Evolutionary conservation across 2,888 invertebrate genomes (phyloP).

Genomic region (Tipula vernalis): DNA sequence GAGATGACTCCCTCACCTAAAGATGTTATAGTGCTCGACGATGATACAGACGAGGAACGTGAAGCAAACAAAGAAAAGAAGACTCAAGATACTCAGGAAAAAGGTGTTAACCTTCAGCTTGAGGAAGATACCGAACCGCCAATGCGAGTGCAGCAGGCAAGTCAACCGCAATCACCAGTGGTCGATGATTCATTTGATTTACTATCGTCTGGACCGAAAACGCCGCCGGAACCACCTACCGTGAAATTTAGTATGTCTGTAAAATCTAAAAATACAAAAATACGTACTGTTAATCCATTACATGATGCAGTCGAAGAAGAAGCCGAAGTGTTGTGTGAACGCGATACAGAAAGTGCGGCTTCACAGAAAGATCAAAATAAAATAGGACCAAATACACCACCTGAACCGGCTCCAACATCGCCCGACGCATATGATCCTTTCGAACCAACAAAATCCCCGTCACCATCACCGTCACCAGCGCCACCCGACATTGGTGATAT

Average conservation of each 20-base stretch:
- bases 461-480: constrained; percentile 32
- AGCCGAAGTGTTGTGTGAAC: constrained; percentile 19
- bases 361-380: constrained; percentile 27
- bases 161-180: constrained; percentile 13
- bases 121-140: neutral
- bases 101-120: neutral
- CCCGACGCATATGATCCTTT: constrained; percentile 85
- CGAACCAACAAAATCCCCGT: constrained; percentile 71
- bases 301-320: constrained; percentile 44
- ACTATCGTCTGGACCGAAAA: constrained; percentile 46
- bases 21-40: constrained; percentile 71
- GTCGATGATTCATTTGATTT: constrained; percentile 11
- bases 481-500: constrained; percentile 19
- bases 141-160: neutral
- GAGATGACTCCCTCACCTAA: constrained; percentile 69
- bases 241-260: constrained; percentile 46
- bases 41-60: constrained; percentile 50
- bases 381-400: constrained; percentile 61
- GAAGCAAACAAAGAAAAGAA: neutral
- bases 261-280: constrained; percentile 39
- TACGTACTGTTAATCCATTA: constrained; percentile 47
- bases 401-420: constrained; percentile 53
- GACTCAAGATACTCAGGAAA: neutral
- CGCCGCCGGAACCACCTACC: constrained; percentile 55
- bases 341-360: neutral